Base-by-base conservation (phyloP, 23 tunicate species). In the Aplidium turbinatum region DNA sequence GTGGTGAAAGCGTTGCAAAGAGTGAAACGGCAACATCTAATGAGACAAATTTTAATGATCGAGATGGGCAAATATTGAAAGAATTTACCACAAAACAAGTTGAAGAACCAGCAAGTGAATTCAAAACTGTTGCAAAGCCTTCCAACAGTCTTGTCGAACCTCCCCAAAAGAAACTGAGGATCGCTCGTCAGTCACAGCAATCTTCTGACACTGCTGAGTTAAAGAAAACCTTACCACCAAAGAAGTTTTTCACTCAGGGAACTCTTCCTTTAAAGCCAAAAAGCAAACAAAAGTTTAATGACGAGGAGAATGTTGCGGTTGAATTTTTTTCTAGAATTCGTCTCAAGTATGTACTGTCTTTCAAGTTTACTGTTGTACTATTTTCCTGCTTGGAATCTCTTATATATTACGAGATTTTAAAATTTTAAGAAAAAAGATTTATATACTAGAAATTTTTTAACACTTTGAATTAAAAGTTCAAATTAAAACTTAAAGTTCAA, bases 321-420 rank as follows among this genome's bases (percentile, higher is more conserved):
- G 96, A 89, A 77, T 7, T 21, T 21, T 82, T 45, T 70, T 89
- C 96, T 3, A 77, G 82, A 63, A 38, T 89, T 30, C 58, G 89
- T 51, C 36, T 89, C 30, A 82, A 82, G 91, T 85, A 60, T 54
- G 77, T 39, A 32, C 31, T 25, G 26, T 50, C 6, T 72, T 9
- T 72, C 13, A 42, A 42, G 16, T 42, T 42, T 42, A 42, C 16
- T 9, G 48, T 9, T 42, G 48, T 42, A 16, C 48, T 42, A 42
- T 42, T 42, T 16, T n/a, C n/a, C n/a, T n/a, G n/a, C n/a, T n/a
- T n/a, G n/a, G n/a, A n/a, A n/a, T n/a, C n/a, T n/a, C n/a, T n/a
- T n/a, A n/a, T n/a, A n/a, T n/a, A n/a, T n/a, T n/a, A n/a, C n/a
- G n/a, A n/a, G n/a, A n/a, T n/a, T n/a, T n/a, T n/a, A n/a, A n/a